Conservation (phyloP, 2,888 invertebrate genomes). For the Petrolisthes cinctipes region DNA sequence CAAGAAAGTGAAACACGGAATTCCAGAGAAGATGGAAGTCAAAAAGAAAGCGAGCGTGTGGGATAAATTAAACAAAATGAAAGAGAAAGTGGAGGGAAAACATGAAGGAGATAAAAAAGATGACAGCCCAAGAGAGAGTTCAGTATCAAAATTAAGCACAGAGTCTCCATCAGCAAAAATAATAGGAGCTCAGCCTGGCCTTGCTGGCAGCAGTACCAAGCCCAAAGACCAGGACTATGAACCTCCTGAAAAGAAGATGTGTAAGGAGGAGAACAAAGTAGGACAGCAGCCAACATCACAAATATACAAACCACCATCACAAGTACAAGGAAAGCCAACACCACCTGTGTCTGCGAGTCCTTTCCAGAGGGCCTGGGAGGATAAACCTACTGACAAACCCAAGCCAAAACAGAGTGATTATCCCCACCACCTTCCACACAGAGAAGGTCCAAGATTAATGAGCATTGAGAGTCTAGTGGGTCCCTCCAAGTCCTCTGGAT, state of each 20-base stretch:
- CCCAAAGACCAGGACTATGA: slow-evolving; percentile 4
- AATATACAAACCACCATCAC: background rate
- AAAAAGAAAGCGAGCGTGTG: slow-evolving; percentile 49
- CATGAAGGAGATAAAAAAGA: slow-evolving; percentile 24
- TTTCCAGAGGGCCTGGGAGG: slow-evolving; percentile 21
- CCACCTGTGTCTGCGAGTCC: background rate
- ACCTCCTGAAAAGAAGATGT: background rate
- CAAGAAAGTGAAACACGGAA: slow-evolving; percentile 25
- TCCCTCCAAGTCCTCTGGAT: slow-evolving; percentile 1
- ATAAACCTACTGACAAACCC: slow-evolving; percentile 21
- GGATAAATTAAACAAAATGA: slow-evolving; percentile 52
- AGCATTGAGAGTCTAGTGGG: slow-evolving; percentile 20
- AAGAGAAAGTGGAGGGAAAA: slow-evolving; percentile 41
- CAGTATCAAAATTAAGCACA: background rate
- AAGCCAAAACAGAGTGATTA: background rate
- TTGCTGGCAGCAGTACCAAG: background rate
- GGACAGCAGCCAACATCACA: background rate
- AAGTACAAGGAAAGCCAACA: background rate
- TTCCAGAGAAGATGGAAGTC: slow-evolving; percentile 26
- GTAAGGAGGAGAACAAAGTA: background rate
- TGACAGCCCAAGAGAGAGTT: background rate
- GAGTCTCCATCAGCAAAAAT: background rate
- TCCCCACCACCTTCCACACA: background rate
- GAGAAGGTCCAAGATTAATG: slow-evolving; percentile 6
- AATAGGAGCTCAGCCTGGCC: background rate